Evolutionary conservation across 92 coral and sea anemone species (phyloP).

Genomic region (Epizoanthus illoricatus): DNA sequence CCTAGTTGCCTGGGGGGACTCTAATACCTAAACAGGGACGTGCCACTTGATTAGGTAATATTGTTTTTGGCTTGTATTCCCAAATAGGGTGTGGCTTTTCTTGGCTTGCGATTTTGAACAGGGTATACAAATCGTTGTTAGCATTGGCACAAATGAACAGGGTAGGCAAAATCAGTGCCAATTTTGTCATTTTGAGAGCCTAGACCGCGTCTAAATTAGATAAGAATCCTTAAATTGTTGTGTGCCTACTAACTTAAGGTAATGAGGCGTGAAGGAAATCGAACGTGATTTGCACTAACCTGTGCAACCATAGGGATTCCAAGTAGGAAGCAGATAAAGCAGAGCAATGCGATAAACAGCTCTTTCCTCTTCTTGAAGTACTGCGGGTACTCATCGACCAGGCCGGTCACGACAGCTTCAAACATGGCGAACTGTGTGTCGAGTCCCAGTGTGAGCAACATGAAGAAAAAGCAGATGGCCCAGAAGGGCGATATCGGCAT

Average conservation of each 20-base stretch:
- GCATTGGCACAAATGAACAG: no score
- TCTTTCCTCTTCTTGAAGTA: conserved; percentile 77
- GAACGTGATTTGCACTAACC: conserved; percentile 36
- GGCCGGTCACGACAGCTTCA: conserved; percentile 98
- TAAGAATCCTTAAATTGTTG: no score
- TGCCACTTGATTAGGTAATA: not conserved
- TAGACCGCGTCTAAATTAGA: no score
- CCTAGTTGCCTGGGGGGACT: not conserved
- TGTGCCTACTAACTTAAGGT: not conserved
- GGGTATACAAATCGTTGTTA: no score
- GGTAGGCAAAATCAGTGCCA: no score
- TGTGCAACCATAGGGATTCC: conserved; percentile 90
- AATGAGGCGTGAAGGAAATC: not conserved
- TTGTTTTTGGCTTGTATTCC: not conserved
- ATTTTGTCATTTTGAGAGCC: no score
- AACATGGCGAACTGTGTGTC: conserved; percentile 99
- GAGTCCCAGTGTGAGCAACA: conserved; percentile 94
- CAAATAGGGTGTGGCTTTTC: not conserved
- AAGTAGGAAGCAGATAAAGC: conserved; percentile 78
- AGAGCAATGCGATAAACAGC: conserved; percentile 82
- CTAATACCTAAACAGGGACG: not conserved
- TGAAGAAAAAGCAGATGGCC: conserved; percentile 95
- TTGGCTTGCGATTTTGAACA: no score
- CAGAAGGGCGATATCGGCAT: conserved; percentile 99
- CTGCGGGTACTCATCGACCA: conserved; percentile 91